Base-by-base conservation (phyloP, 2,888 invertebrate species). In the Phymatocera aterrima region DNA sequence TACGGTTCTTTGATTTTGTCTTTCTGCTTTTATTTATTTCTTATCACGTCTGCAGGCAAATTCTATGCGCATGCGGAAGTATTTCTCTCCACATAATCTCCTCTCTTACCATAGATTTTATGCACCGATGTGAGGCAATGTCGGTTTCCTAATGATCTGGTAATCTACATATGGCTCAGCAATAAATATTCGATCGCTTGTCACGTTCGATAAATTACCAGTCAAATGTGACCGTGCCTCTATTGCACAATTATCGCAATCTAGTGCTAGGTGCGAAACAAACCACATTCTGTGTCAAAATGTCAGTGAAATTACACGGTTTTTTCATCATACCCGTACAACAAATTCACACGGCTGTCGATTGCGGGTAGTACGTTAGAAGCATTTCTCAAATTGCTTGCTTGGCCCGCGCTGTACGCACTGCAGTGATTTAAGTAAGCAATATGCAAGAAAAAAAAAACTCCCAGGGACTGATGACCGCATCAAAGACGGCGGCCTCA, bases 401-500 rank as follows among this genome's bases (percentile, higher is more conserved):
- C 31, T 24, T 48, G 46, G 43, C 31, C 68, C 24, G 28, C 46
- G 3, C 54, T 15, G n/a, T 68, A 46, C 78, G 77, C 79, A n/a
- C n/a, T n/a, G 79, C 65, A 80, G 70, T 72, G 79, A 80, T 80
- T 81, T 81, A 80, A 81, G 81, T 79, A 79, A 80, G 81, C 80
- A 81, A 79, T 75, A 80, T 81, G 74, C 77, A 80, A 79, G 80
- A 72, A 65, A 81, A 82, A n/a, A n/a, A 79, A 75, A 57, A 15
- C 34, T 51, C 10, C 18, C 57, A 60, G 40, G n/a, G 57, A 75
- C 75, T 60, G 43, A 75, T 51, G 78, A 78, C 78, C 78, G 78
- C 78, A 78, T 60, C 60, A 57, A 68, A 72, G 72, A 78, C 60
- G 15, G 31, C 48, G 54, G 74, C 48, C 46, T 70, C 65, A 51